These are phyloP conservation scores for Molanna angustata DNA, from an alignment of 2,888 invertebrate genomes.

Conservation along the genomic window DNA sequence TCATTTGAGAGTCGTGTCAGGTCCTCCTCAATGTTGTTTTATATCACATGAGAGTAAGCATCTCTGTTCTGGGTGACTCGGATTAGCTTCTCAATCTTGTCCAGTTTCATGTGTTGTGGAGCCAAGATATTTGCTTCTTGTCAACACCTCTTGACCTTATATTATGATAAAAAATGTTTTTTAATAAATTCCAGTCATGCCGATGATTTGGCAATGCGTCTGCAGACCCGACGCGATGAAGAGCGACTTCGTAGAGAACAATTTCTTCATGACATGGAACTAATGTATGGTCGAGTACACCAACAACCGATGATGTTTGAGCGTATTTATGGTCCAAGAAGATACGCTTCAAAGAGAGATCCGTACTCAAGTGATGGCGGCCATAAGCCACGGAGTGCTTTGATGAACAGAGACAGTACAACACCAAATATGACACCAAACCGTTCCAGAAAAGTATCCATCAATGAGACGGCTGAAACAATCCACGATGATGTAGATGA, in stretches of 20 bases:
- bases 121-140: too few relatives aligned
- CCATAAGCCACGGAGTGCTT: constrained; percentile 41
- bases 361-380: background rate
- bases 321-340: constrained; percentile 61
- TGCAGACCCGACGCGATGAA: constrained; percentile 65
- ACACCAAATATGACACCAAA: constrained; percentile 36
- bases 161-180: too few relatives aligned
- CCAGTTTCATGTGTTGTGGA: too few relatives aligned
- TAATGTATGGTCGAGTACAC: constrained; percentile 68
- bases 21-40: too few relatives aligned
- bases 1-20: too few relatives aligned
- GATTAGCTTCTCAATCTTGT: too few relatives aligned
- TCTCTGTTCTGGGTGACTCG: too few relatives aligned
- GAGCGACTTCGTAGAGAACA: constrained; percentile 65
- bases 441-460: constrained; percentile 45
- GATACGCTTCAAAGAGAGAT: constrained; percentile 5
- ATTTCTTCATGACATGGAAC: constrained; percentile 67
- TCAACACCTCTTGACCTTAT: too few relatives aligned
- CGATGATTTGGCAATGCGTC: constrained; percentile 65
- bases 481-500: constrained; percentile 44
- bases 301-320: constrained; percentile 70
- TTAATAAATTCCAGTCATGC: constrained; percentile 58
- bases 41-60: too few relatives aligned
- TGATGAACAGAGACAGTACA: constrained; percentile 39
- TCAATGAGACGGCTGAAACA: constrained; percentile 44